Evolutionary conservation across 2,113 vertebrate genomes (phyloP), one percentile per base, ranked within the genome.

Genomic region (Fregetta grallaria): DNA sequence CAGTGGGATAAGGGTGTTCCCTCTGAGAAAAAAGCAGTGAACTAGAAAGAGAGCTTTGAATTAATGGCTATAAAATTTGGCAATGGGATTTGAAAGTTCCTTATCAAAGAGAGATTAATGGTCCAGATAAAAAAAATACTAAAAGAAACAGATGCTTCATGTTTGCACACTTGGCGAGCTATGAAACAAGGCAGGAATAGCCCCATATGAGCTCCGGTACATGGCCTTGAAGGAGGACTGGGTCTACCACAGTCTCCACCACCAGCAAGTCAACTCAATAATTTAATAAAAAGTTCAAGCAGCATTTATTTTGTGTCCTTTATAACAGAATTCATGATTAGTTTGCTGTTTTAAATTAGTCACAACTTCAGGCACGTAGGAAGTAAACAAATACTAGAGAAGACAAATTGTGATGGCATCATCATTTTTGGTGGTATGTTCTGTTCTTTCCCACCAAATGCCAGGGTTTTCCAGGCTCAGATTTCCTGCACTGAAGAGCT

Each of bases 91-190:
- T 74, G 34, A 89, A 92, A 91, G 84, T 67, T 94, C 68, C 63
- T 1, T 9, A 86, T 89, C 83, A 84, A 92, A 89, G 67, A 74
- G 55, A 86, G 63, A 81, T 71, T 83, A 96, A 91, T 71, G 68
- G 68, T n/a, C 38, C 76, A 71, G 83, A 55, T 56, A 76, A 79
- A 88, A 61, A 42, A 65, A 77, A 21, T 1, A 55, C 53, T 26
- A 4, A 59, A 88, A 94, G 76, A 86, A 88, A 36, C 93, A 96
- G 89, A 92, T 86, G 86, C 79, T 91, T 82, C 29, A 5, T 89
- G 86, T 91, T 89, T 96, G 55, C 83, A 65, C 40, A 27, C 49
- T 88, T 66, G 79, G 38, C 67, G 94, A 53, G 72, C 67, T 76
- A 1, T 8, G 75, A 62, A 62, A 68, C 29, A 16, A 20, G 49